These are phyloP conservation scores for Patella ulyssiponensis DNA, from an alignment of 2,888 invertebrate genomes.

Conservation along the genomic window DNA sequence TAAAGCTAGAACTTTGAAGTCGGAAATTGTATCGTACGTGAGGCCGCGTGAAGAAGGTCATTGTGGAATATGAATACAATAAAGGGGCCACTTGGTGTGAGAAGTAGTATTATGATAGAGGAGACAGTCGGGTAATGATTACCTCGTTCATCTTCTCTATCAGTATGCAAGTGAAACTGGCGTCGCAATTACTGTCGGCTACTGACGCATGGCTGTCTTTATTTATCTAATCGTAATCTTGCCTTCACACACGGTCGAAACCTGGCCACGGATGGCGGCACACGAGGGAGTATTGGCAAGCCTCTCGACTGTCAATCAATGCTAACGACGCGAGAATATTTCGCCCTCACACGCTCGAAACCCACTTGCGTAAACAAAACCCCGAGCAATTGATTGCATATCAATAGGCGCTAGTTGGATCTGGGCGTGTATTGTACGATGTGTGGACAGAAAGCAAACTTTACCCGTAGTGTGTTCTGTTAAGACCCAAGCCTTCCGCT, in stretches of 20 bases:
- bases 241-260: constrained; percentile 7
- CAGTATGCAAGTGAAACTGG: constrained; percentile 2
- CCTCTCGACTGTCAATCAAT: constrained; percentile 13
- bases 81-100: too few species aligned
- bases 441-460: background rate
- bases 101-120: too few species aligned
- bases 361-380: background rate
- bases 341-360: constrained; percentile 2
- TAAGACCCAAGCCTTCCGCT: too few species aligned
- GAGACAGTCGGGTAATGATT: too few species aligned
- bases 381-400: constrained; percentile 9
- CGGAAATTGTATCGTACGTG: too few species aligned
- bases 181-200: background rate
- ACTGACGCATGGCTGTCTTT: constrained; percentile 12
- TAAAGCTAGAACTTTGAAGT: too few species aligned
- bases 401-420: background rate
- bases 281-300: constrained; percentile 5
- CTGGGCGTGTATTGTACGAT: background rate
- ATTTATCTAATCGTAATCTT: constrained; percentile 11
- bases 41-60: too few species aligned
- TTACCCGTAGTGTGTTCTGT: too few species aligned
- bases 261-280: constrained; percentile 11
- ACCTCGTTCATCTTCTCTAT: background rate
- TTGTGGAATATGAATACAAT: too few species aligned
- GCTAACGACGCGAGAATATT: background rate